These are phyloP conservation scores for Agriopis leucophaearia DNA, from an alignment of 2,888 invertebrate species.

Conservation along the genomic window DNA sequence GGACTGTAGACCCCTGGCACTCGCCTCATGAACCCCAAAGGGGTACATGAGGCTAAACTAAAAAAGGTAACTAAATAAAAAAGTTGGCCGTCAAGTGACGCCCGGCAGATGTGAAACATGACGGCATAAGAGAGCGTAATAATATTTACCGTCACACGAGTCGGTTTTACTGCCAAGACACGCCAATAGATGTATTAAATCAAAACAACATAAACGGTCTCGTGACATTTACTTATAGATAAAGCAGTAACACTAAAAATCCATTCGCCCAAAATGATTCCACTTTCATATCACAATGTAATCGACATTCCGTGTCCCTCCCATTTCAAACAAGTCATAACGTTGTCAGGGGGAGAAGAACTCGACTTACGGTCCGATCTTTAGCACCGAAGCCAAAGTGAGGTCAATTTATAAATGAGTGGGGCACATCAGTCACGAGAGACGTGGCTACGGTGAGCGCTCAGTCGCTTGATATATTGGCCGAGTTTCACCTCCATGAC, in stretches of 20 bases:
- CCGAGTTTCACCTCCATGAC: conserved; percentile 72
- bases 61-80: neutral
- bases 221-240: conserved; percentile 5
- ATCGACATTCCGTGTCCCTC: conserved; percentile 33
- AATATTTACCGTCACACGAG: no score
- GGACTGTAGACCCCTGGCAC: no score
- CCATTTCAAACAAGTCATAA: conserved; percentile 38
- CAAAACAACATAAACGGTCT: neutral
- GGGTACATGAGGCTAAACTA: no score
- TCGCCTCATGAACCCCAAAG: neutral
- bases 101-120: no score
- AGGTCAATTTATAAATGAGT: conserved; percentile 81
- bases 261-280: conserved; percentile 32
- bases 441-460: conserved; percentile 59
- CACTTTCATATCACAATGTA: conserved; percentile 35
- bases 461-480: conserved; percentile 73
- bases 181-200: no score
- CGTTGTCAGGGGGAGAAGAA: conserved; percentile 35
- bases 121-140: no score
- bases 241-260: conserved; percentile 29
- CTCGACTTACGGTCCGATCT: conserved; percentile 39
- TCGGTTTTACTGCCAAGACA: no score
- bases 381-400: conserved; percentile 50
- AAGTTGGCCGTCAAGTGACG: no score
- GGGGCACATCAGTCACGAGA: conserved; percentile 71